Evolutionary conservation across 2,888 invertebrate species (phyloP).

Genomic region (Chrysomela aeneicollis): DNA sequence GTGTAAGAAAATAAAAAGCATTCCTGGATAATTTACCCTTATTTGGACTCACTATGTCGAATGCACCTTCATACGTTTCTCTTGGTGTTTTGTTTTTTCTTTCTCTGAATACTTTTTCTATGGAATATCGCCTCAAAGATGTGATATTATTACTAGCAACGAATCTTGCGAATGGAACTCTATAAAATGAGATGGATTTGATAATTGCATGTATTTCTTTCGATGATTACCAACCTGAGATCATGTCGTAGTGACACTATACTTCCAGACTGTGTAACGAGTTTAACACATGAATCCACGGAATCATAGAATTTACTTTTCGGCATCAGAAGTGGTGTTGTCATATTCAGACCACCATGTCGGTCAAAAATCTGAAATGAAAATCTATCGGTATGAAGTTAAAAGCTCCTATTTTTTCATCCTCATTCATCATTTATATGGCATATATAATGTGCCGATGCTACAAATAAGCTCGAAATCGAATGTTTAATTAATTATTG

Average conservation of each 20-base stretch:
- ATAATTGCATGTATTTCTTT: too few relatives aligned
- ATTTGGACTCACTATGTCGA: constrained; percentile 87
- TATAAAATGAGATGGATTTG: constrained; percentile 37
- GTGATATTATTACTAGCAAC: constrained; percentile 82
- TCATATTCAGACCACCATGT: constrained; percentile 81
- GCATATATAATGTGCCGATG: too few relatives aligned
- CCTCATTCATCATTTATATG: too few relatives aligned
- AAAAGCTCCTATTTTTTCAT: too few relatives aligned
- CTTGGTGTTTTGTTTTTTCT: constrained; percentile 81
- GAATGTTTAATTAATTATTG: too few relatives aligned
- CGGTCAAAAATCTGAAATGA: constrained; percentile 68
- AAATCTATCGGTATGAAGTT: too few relatives aligned
- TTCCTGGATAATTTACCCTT: constrained; percentile 61
- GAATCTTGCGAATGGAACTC: constrained; percentile 81
- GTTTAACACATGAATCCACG: constrained; percentile 71
- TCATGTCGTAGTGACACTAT: constrained; percentile 88
- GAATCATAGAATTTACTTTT: constrained; percentile 68
- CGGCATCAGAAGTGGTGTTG: constrained; percentile 84
- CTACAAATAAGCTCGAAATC: too few relatives aligned
- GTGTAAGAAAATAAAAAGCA: constrained; percentile 68
- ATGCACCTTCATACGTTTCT: constrained; percentile 89
- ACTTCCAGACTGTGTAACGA: constrained; percentile 89
- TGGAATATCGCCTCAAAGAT: constrained; percentile 82
- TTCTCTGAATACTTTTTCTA: constrained; percentile 87
- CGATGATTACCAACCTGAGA: constrained; percentile 64